Conservation (phyloP, 2,888 invertebrate genomes). For the Oxycera nigricornis region DNA sequence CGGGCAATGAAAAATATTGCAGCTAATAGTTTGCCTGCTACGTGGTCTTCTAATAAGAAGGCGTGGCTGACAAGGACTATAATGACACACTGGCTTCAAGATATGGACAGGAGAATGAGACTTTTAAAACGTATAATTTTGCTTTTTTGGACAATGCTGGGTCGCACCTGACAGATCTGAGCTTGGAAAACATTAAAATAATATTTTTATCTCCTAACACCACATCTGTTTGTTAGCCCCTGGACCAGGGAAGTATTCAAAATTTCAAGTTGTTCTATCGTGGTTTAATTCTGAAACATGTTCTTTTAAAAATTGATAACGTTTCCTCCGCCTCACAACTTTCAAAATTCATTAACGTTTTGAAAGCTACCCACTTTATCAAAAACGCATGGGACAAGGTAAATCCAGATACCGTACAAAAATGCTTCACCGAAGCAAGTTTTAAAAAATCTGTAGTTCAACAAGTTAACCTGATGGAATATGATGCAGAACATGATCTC, state of each 20-base stretch:
- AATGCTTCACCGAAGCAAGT: background rate
- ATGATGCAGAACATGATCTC: background rate
- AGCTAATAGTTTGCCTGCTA: conserved; percentile 46
- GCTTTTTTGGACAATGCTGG: background rate
- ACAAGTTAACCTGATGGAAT: background rate
- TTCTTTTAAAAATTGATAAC: background rate
- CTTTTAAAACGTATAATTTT: background rate
- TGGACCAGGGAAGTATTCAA: conserved; percentile 11
- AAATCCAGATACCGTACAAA: background rate
- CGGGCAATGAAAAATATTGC: conserved; percentile 52
- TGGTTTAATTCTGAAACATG: background rate
- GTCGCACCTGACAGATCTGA: background rate
- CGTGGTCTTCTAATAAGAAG: conserved; percentile 19
- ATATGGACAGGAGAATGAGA: too few relatives aligned
- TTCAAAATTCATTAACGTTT: background rate
- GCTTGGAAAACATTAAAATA: background rate
- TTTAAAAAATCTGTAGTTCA: background rate
- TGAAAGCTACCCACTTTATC: background rate
- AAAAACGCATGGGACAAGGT: background rate
- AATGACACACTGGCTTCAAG: too few relatives aligned
- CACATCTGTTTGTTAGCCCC: background rate
- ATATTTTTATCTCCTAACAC: background rate
- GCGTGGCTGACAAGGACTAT: conserved; percentile 36
- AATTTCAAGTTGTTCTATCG: background rate
- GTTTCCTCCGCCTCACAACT: background rate